Evolutionary conservation across 2,888 invertebrate species (phyloP), one percentile per base, ranked within the genome.

Genomic region (Dasypolia templi): DNA sequence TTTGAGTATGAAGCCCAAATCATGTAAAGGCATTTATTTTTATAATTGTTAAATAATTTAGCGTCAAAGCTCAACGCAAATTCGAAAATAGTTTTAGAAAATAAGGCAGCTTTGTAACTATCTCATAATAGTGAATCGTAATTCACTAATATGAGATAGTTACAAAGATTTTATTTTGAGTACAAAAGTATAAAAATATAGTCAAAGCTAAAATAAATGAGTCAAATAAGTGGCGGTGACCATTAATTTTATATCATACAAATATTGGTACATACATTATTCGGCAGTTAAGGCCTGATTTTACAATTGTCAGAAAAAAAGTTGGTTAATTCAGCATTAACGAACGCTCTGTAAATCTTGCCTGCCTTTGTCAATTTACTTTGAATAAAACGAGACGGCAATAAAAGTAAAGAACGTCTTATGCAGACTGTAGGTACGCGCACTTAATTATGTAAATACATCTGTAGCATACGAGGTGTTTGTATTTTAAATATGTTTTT

Each of bases 171-270:
- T 59, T 22, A 67, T 64, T 71, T 71, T 12, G 9, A 56, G 19
- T 73, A 58, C 11, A 76, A 81, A 81, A 44, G 72, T 72, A 72
- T 39, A 79, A 61, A 71, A 76, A 32, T 39, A 56, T 59, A 17
- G 32, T 59, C 55, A 63, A 75, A 65, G 49, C 35, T 68, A 51
- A 73, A 67, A 77, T 72, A 68, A 63, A 81, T 75, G n/a, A 80
- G 72, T 84, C 73, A 73, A 64, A 49, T 62, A n/a, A 64, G 12
- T 79, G 84, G 84, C 84, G 77, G 85, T 84, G 77, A 70, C 61
- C 26, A 51, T 65, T 75, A 58, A 74, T 66, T 76, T 72, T 46
- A 67, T 46, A 32, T 53, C 11, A 19, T 35, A 81, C 49, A 75
- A 82, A 72, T 77, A 70, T 44, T 58, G 35, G 49, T 61, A 69